phyloP scores from a whole-genome alignment of 2,113 vertebrate species.

The Stigmatopora argus region DNA sequence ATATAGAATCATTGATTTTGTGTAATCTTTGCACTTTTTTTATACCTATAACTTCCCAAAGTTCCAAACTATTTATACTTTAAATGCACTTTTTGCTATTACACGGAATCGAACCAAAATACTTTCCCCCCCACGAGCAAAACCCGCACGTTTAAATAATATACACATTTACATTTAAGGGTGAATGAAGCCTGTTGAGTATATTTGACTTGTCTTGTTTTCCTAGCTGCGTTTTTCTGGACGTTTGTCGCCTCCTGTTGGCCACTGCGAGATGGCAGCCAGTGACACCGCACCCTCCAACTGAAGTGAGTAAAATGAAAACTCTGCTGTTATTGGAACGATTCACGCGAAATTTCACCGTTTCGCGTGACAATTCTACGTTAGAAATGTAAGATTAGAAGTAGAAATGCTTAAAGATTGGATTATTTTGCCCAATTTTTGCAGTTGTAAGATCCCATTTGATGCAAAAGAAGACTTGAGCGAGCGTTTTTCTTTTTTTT shows the following conservation, averaged over 20 bases:
- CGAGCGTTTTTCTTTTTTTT: not conserved
- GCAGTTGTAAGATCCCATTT: not conserved
- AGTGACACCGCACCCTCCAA: conserved; percentile 4
- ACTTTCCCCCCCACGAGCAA: not conserved
- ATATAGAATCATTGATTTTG: no score
- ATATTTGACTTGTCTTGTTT: not conserved
- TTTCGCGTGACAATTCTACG: not conserved
- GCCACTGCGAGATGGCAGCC: conserved; percentile 1
- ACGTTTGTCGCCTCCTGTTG: conserved; percentile 81
- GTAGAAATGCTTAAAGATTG: no score
- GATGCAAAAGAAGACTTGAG: not conserved
- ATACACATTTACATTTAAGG: not conserved
- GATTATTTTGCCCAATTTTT: not conserved
- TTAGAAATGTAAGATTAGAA: no score
- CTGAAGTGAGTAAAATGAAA: not conserved
- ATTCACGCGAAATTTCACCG: not conserved
- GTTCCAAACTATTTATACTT: no score
- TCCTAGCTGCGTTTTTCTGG: conserved; percentile 66
- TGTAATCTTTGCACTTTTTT: no score
- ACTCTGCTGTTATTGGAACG: not conserved
- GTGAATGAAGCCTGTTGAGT: not conserved
- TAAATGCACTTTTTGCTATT: no score
- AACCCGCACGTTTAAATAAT: not conserved
- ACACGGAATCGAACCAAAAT: no score
- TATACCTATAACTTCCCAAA: no score